Conservation (phyloP, 2,113 vertebrate genomes). For the Aptenodytes patagonicus region DNA sequence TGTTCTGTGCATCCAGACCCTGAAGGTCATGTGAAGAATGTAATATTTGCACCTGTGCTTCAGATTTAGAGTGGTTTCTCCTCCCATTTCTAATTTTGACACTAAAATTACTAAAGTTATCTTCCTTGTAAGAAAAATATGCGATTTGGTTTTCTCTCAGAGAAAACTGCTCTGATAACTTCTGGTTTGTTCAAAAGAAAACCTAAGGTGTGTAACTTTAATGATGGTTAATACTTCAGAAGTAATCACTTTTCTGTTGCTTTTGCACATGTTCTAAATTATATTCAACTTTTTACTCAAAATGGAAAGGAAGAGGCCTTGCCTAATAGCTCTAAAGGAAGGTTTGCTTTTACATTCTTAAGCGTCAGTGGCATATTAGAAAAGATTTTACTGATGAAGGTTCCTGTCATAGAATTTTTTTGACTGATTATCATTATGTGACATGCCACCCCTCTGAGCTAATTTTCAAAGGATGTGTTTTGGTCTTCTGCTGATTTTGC, state of each 20-base stretch:
- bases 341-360: slow-evolving; percentile 9
- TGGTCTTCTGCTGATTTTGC: slow-evolving; percentile 14
- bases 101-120: not conserved
- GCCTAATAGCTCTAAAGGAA: not conserved
- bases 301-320: not conserved
- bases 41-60: not conserved
- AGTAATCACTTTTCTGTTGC: not conserved
- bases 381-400: slow-evolving; percentile 43
- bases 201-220: not conserved
- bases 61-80: not conserved
- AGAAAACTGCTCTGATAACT: not conserved
- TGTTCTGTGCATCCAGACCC: not conserved
- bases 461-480: slow-evolving; percentile 39
- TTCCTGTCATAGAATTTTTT: slow-evolving; percentile 44
- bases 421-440: slow-evolving; percentile 48
- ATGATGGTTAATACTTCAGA: not conserved
- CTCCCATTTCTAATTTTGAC: not conserved
- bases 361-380: slow-evolving; percentile 28
- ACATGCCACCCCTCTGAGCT: slow-evolving; percentile 1
- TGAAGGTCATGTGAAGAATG: not conserved
- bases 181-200: not conserved
- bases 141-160: not conserved
- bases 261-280: not conserved
- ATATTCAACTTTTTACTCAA: not conserved
- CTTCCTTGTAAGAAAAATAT: not conserved